Evolutionary conservation across 2,888 invertebrate species (phyloP).

Genomic region (Lasioglossum oenotherae): DNA sequence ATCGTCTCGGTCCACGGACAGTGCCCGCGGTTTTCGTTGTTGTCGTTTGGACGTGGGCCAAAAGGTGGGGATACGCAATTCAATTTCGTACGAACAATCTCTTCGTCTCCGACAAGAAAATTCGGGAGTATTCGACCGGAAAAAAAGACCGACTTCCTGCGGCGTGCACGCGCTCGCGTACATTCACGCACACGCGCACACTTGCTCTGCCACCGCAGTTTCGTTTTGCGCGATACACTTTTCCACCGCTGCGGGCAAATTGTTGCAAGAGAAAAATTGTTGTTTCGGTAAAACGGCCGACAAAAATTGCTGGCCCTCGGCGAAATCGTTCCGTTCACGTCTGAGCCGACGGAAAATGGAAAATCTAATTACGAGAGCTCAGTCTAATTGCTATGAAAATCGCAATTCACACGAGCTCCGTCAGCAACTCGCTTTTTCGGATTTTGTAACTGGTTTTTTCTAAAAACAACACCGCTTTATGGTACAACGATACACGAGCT

Average conservation of each 20-base stretch:
- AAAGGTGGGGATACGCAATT: conserved; percentile 36
- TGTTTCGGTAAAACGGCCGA: not conserved
- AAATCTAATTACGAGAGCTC: not conserved
- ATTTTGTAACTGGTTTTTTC: not conserved
- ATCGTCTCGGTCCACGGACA: not conserved
- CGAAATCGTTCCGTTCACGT: not conserved
- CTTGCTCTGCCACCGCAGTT: not conserved
- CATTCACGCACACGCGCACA: not conserved
- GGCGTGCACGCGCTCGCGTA: not conserved
- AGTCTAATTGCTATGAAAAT: not conserved
- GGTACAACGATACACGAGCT: not conserved
- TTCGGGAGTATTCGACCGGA: not conserved
- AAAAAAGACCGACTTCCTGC: not conserved
- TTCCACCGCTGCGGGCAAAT: not conserved
- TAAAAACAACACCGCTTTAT: not conserved
- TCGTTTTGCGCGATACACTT: not conserved
- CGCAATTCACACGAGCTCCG: not conserved
- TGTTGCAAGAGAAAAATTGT: not conserved
- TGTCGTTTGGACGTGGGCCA: conserved; percentile 38
- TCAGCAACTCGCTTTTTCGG: not conserved
- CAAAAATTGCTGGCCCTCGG: not conserved
- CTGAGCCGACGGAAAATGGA: not conserved
- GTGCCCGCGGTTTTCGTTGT: conserved; percentile 15
- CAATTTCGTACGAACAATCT: conserved; percentile 41
- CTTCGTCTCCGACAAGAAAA: conserved; percentile 16